These are phyloP conservation scores for Xestia c-nigrum DNA, from an alignment of 2,888 invertebrate species.

Conservation along the genomic window DNA sequence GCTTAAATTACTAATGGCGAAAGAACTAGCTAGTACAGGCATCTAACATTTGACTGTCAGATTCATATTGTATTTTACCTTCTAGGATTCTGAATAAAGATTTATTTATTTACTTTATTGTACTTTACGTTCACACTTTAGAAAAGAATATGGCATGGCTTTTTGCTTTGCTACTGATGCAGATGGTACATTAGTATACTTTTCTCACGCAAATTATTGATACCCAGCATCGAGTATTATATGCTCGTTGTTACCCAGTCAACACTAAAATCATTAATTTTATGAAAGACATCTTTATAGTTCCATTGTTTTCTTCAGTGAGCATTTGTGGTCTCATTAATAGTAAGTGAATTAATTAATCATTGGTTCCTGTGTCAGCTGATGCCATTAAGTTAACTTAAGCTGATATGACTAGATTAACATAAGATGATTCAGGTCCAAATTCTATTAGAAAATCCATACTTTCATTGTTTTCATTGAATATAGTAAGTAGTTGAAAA, in stretches of 20 bases:
- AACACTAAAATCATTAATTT: slow-evolving; percentile 5
- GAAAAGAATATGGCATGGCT: not conserved
- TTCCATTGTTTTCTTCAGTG: slow-evolving; percentile 17
- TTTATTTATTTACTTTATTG: too few relatives aligned
- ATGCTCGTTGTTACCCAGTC: too few relatives aligned
- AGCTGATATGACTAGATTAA: too few relatives aligned
- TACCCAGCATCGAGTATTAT: too few relatives aligned
- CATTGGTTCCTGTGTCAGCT: not conserved
- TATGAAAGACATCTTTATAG: slow-evolving; percentile 6
- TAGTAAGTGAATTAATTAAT: not conserved
- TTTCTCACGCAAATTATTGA: not conserved
- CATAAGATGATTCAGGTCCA: not conserved
- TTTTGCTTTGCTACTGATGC: not conserved
- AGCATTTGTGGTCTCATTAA: not conserved
- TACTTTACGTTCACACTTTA: not conserved
- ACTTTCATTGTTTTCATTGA: not conserved
- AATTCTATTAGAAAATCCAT: not conserved
- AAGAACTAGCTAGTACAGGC: too few relatives aligned
- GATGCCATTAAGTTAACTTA: not conserved
- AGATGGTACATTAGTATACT: not conserved
- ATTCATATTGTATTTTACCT: too few relatives aligned
- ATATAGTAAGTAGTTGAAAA: not conserved
- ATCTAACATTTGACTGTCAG: too few relatives aligned
- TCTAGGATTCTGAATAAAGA: too few relatives aligned
- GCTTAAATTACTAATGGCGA: too few relatives aligned